phyloP scores from a whole-genome alignment of 2,797 vertebrate genomes.

The Triplophysa bombifrons region DNA sequence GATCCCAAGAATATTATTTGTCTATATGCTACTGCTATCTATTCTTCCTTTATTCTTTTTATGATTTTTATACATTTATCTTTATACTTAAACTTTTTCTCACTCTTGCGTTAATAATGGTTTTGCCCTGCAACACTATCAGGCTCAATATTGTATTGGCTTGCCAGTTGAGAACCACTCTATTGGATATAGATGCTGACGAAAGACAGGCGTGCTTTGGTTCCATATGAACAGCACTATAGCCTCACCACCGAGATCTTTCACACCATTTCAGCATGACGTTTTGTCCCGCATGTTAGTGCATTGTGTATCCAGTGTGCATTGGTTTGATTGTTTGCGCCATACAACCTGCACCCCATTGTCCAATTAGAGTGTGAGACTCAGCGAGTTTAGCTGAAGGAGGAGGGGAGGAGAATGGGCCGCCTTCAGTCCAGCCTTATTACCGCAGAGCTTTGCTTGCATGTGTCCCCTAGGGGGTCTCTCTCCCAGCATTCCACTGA shows the following conservation, averaged over 20 bases:
- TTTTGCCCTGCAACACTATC: too few relatives aligned
- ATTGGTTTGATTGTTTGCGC: conserved; percentile 35
- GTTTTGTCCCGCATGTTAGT: background rate
- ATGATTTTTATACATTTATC: too few relatives aligned
- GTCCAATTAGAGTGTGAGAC: conserved; percentile 57
- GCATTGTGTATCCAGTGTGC: conserved; percentile 11
- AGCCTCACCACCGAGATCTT: background rate
- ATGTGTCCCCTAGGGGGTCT: conserved; percentile 43
- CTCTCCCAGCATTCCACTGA: conserved; percentile 22
- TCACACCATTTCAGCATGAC: background rate
- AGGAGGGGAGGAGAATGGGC: conserved; percentile 21
- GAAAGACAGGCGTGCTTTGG: background rate
- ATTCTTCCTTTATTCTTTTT: too few relatives aligned
- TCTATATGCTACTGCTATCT: too few relatives aligned
- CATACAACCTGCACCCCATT: conserved; percentile 28
- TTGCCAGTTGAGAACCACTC: background rate
- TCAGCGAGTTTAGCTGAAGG: conserved; percentile 50
- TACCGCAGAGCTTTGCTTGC: conserved; percentile 50
- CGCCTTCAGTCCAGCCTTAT: conserved; percentile 55
- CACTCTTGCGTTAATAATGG: too few relatives aligned
- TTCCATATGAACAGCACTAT: background rate
- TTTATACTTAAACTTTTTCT: too few relatives aligned
- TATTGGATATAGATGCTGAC: background rate
- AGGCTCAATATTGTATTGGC: background rate
- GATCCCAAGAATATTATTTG: too few relatives aligned